Conservation (phyloP, 2,888 invertebrate species). For the Catocala sponsa region DNA sequence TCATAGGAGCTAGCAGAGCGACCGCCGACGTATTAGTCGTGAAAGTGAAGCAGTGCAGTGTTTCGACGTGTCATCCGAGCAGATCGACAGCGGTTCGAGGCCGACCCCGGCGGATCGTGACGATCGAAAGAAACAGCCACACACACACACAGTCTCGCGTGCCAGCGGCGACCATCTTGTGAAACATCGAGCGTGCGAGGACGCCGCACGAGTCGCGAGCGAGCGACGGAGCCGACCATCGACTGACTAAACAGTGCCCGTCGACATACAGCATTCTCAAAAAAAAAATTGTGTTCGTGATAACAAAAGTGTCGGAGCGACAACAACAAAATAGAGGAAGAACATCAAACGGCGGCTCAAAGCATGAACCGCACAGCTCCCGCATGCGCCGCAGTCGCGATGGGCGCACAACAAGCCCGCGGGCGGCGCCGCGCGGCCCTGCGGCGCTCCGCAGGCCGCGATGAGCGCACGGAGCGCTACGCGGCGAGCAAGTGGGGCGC, state of each 20-base stretch:
- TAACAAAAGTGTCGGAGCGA: conserved; percentile 57
- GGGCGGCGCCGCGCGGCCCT: conserved; percentile 65
- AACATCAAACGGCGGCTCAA: conserved; percentile 57
- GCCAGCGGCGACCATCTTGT: conserved; percentile 79
- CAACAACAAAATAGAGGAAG: conserved; percentile 62
- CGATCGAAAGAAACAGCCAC: conserved; percentile 45
- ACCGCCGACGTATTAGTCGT: conserved; percentile 80
- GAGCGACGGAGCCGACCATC: conserved; percentile 40
- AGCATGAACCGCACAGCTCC: conserved; percentile 48
- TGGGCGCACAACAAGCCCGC: conserved; percentile 55
- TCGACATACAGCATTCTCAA: conserved; percentile 26
- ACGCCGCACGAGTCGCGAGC: conserved; percentile 26
- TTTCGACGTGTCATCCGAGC: conserved; percentile 85
- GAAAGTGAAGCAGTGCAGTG: conserved; percentile 83
- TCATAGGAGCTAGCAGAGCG: conserved; percentile 84
- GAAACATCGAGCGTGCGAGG: conserved; percentile 63
- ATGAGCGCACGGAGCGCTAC: conserved; percentile 75
- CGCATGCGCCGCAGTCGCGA: conserved; percentile 41
- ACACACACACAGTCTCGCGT: conserved; percentile 59
- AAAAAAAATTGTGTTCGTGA: conserved; percentile 30
- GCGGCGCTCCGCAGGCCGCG: conserved; percentile 51
- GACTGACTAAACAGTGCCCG: conserved; percentile 46
- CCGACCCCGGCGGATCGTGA: conserved; percentile 67
- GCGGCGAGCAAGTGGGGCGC: conserved; percentile 95
- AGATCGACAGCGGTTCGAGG: conserved; percentile 84